Evolutionary conservation across 64 coral and sea anemone species (phyloP).

Genomic region (Stylophora pistillata): DNA sequence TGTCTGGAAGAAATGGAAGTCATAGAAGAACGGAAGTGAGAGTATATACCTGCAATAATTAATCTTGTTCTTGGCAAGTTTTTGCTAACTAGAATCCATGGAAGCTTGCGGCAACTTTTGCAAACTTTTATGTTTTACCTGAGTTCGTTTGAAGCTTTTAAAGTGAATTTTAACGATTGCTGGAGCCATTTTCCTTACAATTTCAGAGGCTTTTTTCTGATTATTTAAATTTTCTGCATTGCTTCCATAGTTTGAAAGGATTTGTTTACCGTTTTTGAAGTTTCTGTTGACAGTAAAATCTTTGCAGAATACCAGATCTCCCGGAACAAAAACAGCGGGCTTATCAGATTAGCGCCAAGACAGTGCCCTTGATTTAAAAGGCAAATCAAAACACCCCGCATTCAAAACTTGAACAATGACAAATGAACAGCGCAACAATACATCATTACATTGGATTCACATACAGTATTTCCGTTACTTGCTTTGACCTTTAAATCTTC

Average conservation of each 20-base stretch:
- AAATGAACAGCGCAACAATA: background rate
- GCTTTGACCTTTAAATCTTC: too few species aligned
- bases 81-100: too few species aligned
- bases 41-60: too few species aligned
- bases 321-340: slow-evolving; percentile 23
- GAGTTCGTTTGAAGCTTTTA: too few species aligned
- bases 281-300: slow-evolving; percentile 22
- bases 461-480: too few species aligned
- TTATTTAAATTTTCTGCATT: background rate
- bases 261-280: slow-evolving; percentile 31
- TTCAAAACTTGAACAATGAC: background rate
- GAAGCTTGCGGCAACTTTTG: too few species aligned
- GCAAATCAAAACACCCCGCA: background rate
- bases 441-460: too few species aligned
- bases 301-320: background rate
- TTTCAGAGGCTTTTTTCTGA: background rate
- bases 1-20: too few species aligned
- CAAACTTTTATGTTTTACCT: background rate
- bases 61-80: too few species aligned
- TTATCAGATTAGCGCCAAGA: background rate
- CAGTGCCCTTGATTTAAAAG: slow-evolving; percentile 3
- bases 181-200: too few species aligned
- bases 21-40: too few species aligned
- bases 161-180: too few species aligned
- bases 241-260: background rate